phyloP scores from a whole-genome alignment of 2,888 invertebrate genomes.

The Linyphia triangularis region DNA sequence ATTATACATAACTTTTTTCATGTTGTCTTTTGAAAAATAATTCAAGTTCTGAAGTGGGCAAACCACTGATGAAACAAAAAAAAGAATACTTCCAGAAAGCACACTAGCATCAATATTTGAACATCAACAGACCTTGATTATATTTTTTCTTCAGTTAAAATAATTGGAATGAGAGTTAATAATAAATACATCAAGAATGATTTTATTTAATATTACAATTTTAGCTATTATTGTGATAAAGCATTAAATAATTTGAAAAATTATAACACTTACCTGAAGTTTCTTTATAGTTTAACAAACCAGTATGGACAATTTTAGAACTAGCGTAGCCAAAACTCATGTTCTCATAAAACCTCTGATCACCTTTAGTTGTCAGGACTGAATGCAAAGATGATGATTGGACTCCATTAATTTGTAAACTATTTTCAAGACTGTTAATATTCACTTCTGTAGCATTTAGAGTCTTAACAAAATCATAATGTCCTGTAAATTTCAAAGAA shows the following conservation, averaged over 20 bases:
- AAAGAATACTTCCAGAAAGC: no score
- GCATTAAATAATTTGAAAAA: slow-evolving; percentile 33
- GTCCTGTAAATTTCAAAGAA: not conserved
- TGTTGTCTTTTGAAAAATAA: no score
- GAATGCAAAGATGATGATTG: not conserved
- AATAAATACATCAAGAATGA: no score
- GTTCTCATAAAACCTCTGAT: not conserved
- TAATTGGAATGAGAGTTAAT: no score
- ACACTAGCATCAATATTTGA: no score
- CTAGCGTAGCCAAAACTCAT: not conserved
- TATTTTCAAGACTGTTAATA: not conserved
- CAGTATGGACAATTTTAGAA: not conserved
- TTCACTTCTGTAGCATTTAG: not conserved
- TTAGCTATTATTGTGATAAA: no score
- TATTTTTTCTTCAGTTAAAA: no score
- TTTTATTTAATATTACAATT: no score
- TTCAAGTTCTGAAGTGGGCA: no score
- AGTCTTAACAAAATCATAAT: not conserved
- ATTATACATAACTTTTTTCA: no score
- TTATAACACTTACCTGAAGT: slow-evolving; percentile 1
- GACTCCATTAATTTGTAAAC: slow-evolving; percentile 4
- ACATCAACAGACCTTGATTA: no score
- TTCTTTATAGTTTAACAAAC: not conserved
- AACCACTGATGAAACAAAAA: no score
- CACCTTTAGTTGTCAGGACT: not conserved